Percentiles rank a stretch among this genome's conserved stretches.
phyloP scores from a whole-genome alignment of 2,888 invertebrate genomes.

The Seira musarum region DNA sequence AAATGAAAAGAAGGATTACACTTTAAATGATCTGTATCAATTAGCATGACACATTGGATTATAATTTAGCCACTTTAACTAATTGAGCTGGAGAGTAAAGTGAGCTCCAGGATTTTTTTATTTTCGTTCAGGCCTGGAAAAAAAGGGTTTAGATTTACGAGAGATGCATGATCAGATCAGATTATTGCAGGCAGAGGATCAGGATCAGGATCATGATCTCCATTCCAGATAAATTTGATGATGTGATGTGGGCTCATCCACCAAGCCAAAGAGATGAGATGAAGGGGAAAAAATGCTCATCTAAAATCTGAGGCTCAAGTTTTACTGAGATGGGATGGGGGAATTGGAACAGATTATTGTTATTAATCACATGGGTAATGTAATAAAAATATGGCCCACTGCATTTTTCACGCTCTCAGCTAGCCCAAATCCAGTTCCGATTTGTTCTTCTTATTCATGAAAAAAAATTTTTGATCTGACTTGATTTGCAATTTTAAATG shows the following conservation, averaged over 20 bases:
- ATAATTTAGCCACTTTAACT: slow-evolving; percentile 58
- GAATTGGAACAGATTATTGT: slow-evolving; percentile 26
- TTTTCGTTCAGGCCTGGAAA: not conserved
- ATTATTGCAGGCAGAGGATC: not conserved
- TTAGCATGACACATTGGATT: slow-evolving; percentile 63
- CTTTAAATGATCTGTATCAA: slow-evolving; percentile 61
- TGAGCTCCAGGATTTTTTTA: not conserved
- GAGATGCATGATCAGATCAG: too few relatives aligned
- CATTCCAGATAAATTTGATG: slow-evolving; percentile 35
- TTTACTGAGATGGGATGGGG: too few relatives aligned
- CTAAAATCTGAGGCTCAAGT: too few relatives aligned
- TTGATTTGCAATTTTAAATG: too few relatives aligned
- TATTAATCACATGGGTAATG: slow-evolving; percentile 36
- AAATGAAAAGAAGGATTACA: slow-evolving; percentile 60
- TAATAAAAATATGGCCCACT: too few relatives aligned
- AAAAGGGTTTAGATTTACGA: not conserved
- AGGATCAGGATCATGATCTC: slow-evolving; percentile 17
- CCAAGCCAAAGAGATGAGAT: too few relatives aligned
- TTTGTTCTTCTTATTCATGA: too few relatives aligned
- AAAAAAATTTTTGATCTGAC: too few relatives aligned
- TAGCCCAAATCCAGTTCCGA: too few relatives aligned
- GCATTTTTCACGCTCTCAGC: too few relatives aligned
- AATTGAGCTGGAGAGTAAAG: slow-evolving; percentile 26
- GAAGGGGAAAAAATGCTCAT: too few relatives aligned
- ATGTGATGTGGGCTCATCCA: slow-evolving; percentile 18